Evolutionary conservation across 2,113 vertebrate genomes (phyloP).

Genomic region (Hiodon tergisus): DNA sequence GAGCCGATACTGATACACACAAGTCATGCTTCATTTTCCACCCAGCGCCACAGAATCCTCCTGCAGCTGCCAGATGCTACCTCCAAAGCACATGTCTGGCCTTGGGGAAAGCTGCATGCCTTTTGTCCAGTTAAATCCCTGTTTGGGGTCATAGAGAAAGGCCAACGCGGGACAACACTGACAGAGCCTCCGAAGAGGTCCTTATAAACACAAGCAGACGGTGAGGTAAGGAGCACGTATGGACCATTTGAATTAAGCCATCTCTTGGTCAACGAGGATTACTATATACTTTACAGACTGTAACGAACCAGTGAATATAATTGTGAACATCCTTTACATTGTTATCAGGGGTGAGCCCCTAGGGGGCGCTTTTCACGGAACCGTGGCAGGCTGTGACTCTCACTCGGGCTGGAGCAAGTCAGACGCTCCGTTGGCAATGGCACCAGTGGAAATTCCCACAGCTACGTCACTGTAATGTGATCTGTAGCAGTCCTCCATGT

Average conservation of each 20-base stretch:
- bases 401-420: constrained; percentile 38
- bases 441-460: constrained; percentile 54
- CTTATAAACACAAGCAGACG: too few relatives aligned
- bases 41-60: neutral
- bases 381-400: constrained; percentile 33
- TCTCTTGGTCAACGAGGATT: too few relatives aligned
- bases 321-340: too few relatives aligned
- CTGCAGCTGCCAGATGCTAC: neutral
- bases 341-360: too few relatives aligned
- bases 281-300: too few relatives aligned
- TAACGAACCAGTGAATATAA: too few relatives aligned
- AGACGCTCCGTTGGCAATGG: constrained; percentile 50
- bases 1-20: constrained; percentile 7
- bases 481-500: constrained; percentile 60
- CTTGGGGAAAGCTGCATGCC: neutral
- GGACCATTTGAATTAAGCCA: too few relatives aligned
- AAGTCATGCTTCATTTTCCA: constrained; percentile 11
- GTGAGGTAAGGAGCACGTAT: too few relatives aligned
- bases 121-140: too few relatives aligned
- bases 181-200: too few relatives aligned
- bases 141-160: too few relatives aligned
- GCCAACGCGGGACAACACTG: too few relatives aligned
- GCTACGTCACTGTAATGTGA: constrained; percentile 58
- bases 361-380: neutral
- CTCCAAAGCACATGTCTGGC: neutral